Conservation (phyloP, 2,888 invertebrate species). For the Unio delphinus region DNA sequence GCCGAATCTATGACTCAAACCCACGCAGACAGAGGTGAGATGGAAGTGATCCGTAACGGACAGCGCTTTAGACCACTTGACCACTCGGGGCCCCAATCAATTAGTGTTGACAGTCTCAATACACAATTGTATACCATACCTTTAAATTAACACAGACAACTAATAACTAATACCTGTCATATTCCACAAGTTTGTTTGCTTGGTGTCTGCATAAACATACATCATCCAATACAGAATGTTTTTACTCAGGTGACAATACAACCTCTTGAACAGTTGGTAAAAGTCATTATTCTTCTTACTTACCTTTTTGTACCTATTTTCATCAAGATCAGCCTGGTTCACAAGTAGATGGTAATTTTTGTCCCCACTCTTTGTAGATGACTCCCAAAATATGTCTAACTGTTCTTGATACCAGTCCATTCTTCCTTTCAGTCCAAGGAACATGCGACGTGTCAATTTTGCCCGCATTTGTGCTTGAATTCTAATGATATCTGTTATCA, state of each 20-base stretch:
- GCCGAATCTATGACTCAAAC: too few species aligned
- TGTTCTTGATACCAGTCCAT: neutral
- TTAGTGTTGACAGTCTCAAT: too few species aligned
- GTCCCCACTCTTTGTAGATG: neutral
- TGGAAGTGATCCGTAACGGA: too few species aligned
- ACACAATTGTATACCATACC: too few species aligned
- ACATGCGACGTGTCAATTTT: conserved; percentile 37
- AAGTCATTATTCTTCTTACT: neutral
- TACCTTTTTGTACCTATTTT: neutral
- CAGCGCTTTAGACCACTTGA: too few species aligned
- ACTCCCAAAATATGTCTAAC: neutral
- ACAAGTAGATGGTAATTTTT: neutral
- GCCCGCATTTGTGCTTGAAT: conserved; percentile 52
- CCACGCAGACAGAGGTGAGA: too few species aligned
- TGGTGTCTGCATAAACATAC: neutral
- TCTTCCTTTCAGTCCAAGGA: conserved; percentile 3
- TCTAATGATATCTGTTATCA: conserved; percentile 32
- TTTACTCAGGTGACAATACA: neutral
- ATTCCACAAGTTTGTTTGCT: too few species aligned
- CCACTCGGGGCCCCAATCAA: too few species aligned
- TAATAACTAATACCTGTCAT: too few species aligned
- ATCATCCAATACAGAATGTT: neutral
- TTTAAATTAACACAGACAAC: too few species aligned
- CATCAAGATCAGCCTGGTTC: conserved; percentile 1
- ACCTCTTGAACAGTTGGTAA: neutral